Conservation (phyloP, 2,888 invertebrate species). For the Philhelius pedissequus region DNA sequence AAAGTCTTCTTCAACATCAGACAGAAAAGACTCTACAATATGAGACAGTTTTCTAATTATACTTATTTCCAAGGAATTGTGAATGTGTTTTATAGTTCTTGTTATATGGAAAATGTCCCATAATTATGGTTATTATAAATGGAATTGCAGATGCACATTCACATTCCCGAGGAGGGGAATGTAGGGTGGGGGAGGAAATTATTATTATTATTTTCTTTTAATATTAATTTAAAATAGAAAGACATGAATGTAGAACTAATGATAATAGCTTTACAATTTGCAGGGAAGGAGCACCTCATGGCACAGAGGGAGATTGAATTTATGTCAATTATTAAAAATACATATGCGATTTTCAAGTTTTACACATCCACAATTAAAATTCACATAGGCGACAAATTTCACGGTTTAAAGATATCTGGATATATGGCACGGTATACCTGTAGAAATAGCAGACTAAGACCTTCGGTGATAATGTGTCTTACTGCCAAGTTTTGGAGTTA, state of each 20-base stretch:
- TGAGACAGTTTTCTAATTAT: conserved; percentile 66
- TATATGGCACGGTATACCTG: too few species aligned
- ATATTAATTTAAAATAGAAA: neutral
- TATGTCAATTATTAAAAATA: neutral
- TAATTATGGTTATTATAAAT: conserved; percentile 55
- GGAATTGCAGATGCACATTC: conserved; percentile 16
- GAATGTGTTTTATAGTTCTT: conserved; percentile 3
- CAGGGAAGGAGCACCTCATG: neutral
- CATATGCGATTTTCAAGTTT: too few species aligned
- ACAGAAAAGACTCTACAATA: conserved; percentile 17
- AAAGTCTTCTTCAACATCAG: neutral
- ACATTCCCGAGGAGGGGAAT: neutral
- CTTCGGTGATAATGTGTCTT: too few species aligned
- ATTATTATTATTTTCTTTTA: neutral
- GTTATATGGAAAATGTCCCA: conserved; percentile 50
- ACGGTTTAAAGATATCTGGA: too few species aligned
- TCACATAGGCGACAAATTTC: too few species aligned
- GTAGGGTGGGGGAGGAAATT: neutral
- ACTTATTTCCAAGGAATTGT: conserved; percentile 20
- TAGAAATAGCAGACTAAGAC: too few species aligned
- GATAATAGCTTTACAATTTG: conserved; percentile 43
- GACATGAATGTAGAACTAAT: conserved; percentile 26
- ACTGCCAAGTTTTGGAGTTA: too few species aligned
- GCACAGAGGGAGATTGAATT: neutral
- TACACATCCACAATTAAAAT: too few species aligned